Base-by-base conservation (phyloP, 1,140 invertebrate species). In the Apis dorsata region DNA sequence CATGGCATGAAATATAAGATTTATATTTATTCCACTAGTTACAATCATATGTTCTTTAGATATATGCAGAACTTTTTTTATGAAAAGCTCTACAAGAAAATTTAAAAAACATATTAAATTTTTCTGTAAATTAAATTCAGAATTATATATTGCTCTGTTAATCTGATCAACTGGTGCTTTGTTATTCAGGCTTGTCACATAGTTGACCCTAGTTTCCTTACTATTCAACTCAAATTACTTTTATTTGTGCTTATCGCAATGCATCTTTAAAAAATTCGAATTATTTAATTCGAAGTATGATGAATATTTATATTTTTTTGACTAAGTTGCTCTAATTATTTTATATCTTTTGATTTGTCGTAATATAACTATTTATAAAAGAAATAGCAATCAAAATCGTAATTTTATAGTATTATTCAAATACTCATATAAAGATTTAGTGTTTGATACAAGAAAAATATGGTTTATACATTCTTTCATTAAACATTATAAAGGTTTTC, bases 181-280 rank as follows among this genome's bases (percentile, higher is more conserved):
- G 63, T 74, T 81, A 74, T 75, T 81, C 71, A 81, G 8, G 21
- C 65, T 81, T 13, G 73, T 66, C 79, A 81, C 79, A 62, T 55
- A 66, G 51, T 81, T 74, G 79, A 76, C 79, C 60, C 53, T 66
- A 53, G 70, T 81, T 53, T 76, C 21, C 76, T 81, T 75, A 17
- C 62, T 66, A 74, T 76, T 81, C 72, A 81, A 28, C 71, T 68
- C 62, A 24, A 59, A 70, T 60, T 78, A 71, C 49, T 73, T 28
- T 73, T 81, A 57, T n/a, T 17, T n/a, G 70, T 70, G n/a, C 53
- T 81, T 66, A 55, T 59, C 63, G 53, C 34, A 57, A 68, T 68
- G 51, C 15, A 68, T 12, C 53, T n/a, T 34, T 34, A 34, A 51
- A 69, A 69, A 69, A 73, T 60, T 65, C 2, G n/a, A n/a, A 73